A percentile compares a stretch with the other conserved stretches of the same genome.
Evolutionary conservation across 2,113 vertebrate genomes (phyloP).

Genomic region (Colossoma macropomum): DNA sequence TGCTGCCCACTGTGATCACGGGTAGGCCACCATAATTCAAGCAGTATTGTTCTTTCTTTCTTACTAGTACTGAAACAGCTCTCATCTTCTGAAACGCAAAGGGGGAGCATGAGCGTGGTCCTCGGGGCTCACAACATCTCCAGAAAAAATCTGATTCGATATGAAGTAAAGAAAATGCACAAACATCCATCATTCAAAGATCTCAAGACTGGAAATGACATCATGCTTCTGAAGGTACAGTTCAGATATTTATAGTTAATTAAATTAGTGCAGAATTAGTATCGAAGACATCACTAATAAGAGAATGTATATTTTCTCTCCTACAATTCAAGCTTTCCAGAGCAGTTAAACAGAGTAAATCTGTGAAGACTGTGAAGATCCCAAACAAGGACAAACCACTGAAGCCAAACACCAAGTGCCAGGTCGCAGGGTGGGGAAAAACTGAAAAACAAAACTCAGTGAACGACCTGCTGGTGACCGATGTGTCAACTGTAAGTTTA

Average conservation of each 20-base stretch:
- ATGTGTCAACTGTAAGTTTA: conserved; percentile 51
- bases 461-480: conserved; percentile 47
- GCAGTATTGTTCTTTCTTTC: too few species aligned
- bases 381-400: conserved; percentile 62
- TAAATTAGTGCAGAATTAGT: too few species aligned
- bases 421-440: conserved; percentile 68
- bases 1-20: conserved; percentile 65
- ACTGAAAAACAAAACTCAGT: not conserved
- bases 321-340: conserved; percentile 60
- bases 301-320: not conserved
- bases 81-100: not conserved
- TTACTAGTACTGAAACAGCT: too few species aligned
- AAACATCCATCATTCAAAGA: conserved; percentile 22
- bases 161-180: conserved; percentile 39
- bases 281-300: not conserved
- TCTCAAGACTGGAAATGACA: conserved; percentile 31
- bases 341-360: conserved; percentile 11
- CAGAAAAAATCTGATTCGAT: conserved; percentile 26
- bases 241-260: not conserved
- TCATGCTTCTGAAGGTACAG: conserved; percentile 78
- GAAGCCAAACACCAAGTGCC: conserved; percentile 63
- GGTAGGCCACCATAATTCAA: too few species aligned
- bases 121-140: conserved; percentile 68
- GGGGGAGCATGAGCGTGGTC: conserved; percentile 62
- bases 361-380: conserved; percentile 32